Conservation (phyloP, 2,797 vertebrate species). For the Alca torda region DNA sequence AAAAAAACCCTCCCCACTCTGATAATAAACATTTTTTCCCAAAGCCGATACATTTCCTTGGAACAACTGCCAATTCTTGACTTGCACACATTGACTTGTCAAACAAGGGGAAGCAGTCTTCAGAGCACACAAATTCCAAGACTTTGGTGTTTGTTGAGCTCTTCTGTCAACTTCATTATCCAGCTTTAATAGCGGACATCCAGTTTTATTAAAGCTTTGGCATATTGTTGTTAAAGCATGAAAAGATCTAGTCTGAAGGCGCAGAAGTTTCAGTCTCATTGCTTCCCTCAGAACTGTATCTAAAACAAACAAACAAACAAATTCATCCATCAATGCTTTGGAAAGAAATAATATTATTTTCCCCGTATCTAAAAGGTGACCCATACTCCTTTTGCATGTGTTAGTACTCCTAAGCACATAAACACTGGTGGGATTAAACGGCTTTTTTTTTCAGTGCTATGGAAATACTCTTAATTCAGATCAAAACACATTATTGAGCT, state of each 20-base stretch:
- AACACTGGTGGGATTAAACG: neutral
- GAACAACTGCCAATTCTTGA: neutral
- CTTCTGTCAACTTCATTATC: neutral
- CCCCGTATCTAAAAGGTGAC: neutral
- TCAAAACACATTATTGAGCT: neutral
- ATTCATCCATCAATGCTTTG: neutral
- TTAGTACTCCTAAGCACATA: neutral
- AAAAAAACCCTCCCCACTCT: neutral
- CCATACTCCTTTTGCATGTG: neutral
- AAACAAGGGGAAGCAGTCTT: neutral
- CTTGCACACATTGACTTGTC: neutral
- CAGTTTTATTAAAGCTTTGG: constrained; percentile 12
- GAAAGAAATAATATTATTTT: neutral
- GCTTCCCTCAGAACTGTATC: constrained; percentile 50
- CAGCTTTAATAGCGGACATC: neutral
- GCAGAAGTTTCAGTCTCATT: constrained; percentile 71
- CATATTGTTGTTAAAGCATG: neutral
- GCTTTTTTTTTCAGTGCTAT: neutral
- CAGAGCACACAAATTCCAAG: neutral
- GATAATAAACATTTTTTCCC: neutral
- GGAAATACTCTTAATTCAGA: neutral
- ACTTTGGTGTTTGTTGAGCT: neutral
- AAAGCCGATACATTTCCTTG: neutral
- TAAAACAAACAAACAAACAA: constrained; percentile 39
- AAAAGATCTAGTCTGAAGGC: constrained; percentile 25